phyloP scores from a whole-genome alignment of 2,888 invertebrate genomes.

The Chrysomela aeneicollis region DNA sequence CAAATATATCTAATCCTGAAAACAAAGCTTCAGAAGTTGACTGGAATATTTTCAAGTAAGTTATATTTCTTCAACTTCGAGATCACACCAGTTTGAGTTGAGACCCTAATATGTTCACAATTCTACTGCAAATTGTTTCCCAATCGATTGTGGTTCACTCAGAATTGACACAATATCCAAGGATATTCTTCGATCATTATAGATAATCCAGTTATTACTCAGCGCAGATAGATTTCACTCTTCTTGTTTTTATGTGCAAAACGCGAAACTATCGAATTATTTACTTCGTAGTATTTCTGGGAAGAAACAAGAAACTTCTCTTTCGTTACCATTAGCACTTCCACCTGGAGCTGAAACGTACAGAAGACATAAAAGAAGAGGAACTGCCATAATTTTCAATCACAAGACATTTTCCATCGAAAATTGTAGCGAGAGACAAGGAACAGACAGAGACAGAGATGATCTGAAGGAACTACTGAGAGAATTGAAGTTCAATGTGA shows the following conservation, averaged over 20 bases:
- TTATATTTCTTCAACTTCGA: background rate
- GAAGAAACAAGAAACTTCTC: background rate
- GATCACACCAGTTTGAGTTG: no score
- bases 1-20: background rate
- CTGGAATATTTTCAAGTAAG: background rate
- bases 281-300: conserved; percentile 4
- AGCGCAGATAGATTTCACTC: no score
- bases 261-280: no score
- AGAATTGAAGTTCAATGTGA: conserved; percentile 74
- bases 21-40: background rate
- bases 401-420: conserved; percentile 80
- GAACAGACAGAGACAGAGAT: conserved; percentile 85
- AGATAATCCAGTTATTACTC: no score
- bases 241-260: no score
- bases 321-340: conserved; percentile 26
- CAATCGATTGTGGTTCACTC: no score
- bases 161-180: no score
- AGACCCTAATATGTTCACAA: no score
- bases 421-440: conserved; percentile 73
- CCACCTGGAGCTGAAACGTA: conserved; percentile 62
- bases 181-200: no score
- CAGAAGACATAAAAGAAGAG: conserved; percentile 79
- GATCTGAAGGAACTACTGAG: conserved; percentile 70
- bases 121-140: no score
- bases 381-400: conserved; percentile 87